These are phyloP conservation scores for Ceryle rudis DNA, from an alignment of 2,797 vertebrate species.

Conservation along the genomic window DNA sequence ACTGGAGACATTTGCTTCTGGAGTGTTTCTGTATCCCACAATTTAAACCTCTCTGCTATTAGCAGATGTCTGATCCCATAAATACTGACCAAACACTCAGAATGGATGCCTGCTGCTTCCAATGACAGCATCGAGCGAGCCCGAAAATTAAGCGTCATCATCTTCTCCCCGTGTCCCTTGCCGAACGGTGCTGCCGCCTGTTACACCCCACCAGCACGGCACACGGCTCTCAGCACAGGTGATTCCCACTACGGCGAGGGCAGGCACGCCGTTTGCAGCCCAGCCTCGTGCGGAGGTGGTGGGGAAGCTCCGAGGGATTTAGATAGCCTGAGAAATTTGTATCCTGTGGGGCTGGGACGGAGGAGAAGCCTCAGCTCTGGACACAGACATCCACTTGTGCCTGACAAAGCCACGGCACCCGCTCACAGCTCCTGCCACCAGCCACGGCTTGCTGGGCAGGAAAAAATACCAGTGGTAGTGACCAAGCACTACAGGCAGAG, in stretches of 20 bases:
- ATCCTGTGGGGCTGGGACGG: fast-evolving
- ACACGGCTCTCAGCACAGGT: fast-evolving
- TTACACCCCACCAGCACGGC: background rate
- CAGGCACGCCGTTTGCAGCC: background rate
- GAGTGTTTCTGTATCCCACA: background rate
- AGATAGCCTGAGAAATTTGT: fast-evolving
- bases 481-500: background rate
- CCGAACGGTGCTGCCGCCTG: background rate
- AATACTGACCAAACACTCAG: background rate
- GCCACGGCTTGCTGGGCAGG: background rate
- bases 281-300: fast-evolving
- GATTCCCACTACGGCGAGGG: background rate
- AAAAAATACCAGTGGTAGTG: background rate
- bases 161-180: fast-evolving
- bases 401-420: background rate
- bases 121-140: background rate
- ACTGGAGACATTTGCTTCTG: background rate
- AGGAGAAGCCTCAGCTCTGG: background rate
- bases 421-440: background rate
- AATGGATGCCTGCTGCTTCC: background rate
- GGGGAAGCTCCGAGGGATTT: background rate
- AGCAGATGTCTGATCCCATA: background rate
- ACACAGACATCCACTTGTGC: fast-evolving
- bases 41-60: background rate
- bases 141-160: background rate